Conservation (phyloP, 1,140 invertebrate species). For the Pseudomyrmex sp. region DNA sequence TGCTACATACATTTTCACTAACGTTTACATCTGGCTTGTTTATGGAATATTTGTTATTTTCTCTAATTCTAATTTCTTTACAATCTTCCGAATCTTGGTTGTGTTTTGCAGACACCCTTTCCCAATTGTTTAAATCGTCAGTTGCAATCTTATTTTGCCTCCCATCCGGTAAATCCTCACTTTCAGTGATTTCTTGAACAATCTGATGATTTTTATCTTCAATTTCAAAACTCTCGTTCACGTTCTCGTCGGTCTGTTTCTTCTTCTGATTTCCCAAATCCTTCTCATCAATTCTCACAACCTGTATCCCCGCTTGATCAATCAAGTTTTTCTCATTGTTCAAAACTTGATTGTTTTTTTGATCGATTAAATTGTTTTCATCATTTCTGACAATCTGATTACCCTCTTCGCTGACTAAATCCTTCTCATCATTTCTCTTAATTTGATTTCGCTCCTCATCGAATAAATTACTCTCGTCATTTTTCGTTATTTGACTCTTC, state of each 20-base stretch:
- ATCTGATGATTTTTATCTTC: not conserved
- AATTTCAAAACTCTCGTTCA: not conserved
- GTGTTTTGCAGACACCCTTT: not conserved
- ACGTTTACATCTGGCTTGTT: not conserved
- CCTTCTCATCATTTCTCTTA: not conserved
- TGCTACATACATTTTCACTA: not conserved
- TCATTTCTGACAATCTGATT: constrained; percentile 1
- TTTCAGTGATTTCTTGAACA: not conserved
- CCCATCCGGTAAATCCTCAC: not conserved
- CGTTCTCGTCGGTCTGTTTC: not conserved
- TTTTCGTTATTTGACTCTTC: not conserved
- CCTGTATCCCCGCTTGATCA: not conserved
- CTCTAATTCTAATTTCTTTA: not conserved
- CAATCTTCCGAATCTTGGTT: not conserved
- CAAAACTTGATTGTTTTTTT: not conserved
- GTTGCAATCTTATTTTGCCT: not conserved
- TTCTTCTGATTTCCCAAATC: not conserved
- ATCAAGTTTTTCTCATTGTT: constrained; percentile 15
- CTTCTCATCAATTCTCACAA: not conserved
- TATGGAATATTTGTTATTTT: not conserved
- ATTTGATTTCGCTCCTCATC: constrained; percentile 9
- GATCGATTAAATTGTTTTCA: not conserved
- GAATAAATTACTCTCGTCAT: not conserved
- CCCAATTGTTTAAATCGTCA: constrained; percentile 5
- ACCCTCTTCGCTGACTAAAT: not conserved